Conservation (phyloP, 1,140 invertebrate species). For the Euura saliciscinereae region DNA sequence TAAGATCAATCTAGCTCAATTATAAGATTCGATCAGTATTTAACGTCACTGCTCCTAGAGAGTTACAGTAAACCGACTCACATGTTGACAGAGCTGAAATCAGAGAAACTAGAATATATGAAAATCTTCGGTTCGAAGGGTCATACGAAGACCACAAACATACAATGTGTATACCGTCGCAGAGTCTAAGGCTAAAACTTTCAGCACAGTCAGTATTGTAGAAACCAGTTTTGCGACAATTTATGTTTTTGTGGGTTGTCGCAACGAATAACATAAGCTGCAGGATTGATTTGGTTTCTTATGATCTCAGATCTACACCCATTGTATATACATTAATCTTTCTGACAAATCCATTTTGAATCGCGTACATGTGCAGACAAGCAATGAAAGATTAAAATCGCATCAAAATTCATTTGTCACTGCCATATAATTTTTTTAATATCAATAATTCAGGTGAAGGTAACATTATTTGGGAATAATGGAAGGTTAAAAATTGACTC, state of each 20-base stretch:
- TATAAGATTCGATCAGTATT: too few species aligned
- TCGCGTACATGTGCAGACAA: not conserved
- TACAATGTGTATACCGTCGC: too few species aligned
- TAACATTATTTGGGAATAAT: not conserved
- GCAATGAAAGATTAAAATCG: not conserved
- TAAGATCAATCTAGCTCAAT: too few species aligned
- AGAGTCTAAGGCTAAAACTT: not conserved
- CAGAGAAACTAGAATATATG: too few species aligned
- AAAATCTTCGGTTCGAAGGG: too few species aligned
- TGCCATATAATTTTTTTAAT: not conserved
- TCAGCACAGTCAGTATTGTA: not conserved
- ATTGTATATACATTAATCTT: not conserved
- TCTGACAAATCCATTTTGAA: not conserved
- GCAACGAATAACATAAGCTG: not conserved
- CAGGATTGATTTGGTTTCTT: not conserved
- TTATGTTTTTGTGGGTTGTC: not conserved
- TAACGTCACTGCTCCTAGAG: too few species aligned
- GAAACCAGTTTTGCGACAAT: not conserved
- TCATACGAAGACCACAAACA: too few species aligned
- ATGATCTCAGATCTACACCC: not conserved
- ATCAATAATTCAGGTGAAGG: not conserved
- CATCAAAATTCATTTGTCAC: not conserved
- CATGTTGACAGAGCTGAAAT: too few species aligned
- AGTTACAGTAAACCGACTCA: too few species aligned
- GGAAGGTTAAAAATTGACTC: not conserved